These are phyloP conservation scores for Napeogenes inachia DNA, from an alignment of 2,888 invertebrate species.

Conservation along the genomic window DNA sequence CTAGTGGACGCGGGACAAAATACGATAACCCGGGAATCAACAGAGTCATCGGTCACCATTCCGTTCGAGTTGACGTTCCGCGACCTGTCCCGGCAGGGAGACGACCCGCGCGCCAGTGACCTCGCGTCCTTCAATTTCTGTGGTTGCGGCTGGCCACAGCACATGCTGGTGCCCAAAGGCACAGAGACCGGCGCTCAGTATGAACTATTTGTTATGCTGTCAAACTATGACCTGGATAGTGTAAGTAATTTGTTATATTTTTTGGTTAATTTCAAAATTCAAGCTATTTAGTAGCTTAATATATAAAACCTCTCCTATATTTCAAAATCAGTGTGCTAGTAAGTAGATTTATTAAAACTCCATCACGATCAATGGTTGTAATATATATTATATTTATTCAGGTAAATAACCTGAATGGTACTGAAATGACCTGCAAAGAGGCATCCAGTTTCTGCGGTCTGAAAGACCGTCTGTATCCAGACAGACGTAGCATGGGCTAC, in stretches of 20 bases:
- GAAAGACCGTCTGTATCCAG: constrained; percentile 86
- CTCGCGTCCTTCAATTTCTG: constrained; percentile 75
- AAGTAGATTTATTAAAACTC: too few relatives aligned
- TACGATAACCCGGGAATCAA: constrained; percentile 75
- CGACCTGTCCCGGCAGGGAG: constrained; percentile 57
- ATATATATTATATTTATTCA: constrained; percentile 27
- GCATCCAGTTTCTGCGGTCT: constrained; percentile 89
- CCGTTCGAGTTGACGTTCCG: constrained; percentile 79
- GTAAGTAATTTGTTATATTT: constrained; percentile 41
- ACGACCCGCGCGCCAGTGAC: constrained; percentile 38
- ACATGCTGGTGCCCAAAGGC: constrained; percentile 77
- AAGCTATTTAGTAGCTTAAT: too few relatives aligned
- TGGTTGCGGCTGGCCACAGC: constrained; percentile 80
- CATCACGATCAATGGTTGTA: not conserved
- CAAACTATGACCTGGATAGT: constrained; percentile 66
- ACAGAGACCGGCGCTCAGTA: constrained; percentile 57
- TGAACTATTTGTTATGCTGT: constrained; percentile 69
- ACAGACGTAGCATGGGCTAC: constrained; percentile 89
- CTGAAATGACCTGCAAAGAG: constrained; percentile 79
- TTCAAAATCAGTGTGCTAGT: too few relatives aligned
- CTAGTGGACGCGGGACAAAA: constrained; percentile 78
- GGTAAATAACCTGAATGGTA: constrained; percentile 56
- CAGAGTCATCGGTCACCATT: constrained; percentile 78
- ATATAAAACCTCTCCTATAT: too few relatives aligned
- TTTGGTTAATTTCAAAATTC: too few relatives aligned